Conservation (phyloP, 2,888 invertebrate species). For the Epiblema foenella region DNA sequence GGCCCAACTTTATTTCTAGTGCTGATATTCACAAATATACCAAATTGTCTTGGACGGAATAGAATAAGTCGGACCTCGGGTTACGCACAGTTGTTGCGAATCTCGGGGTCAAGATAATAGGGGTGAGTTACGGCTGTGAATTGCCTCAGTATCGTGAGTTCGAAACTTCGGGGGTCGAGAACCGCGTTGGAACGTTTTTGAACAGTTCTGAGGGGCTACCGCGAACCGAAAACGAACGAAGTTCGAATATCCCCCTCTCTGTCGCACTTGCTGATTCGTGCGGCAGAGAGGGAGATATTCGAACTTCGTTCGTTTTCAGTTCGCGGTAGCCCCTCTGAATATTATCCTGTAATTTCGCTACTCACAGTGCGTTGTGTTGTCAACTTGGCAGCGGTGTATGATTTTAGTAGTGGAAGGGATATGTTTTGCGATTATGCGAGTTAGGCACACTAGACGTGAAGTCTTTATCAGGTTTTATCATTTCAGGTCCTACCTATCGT, state of each 20-base stretch:
- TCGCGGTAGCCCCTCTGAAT: no score
- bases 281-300: no score
- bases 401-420: neutral
- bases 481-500: no score
- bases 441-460: neutral
- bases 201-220: conserved; percentile 58
- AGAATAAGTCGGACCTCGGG: neutral
- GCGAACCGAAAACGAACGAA: no score
- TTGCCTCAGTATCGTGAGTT: conserved; percentile 52
- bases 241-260: no score
- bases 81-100: neutral
- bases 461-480: neutral
- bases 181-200: conserved; percentile 64
- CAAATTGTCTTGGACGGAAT: neutral
- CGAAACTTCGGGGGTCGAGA: conserved; percentile 73
- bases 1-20: conserved; percentile 63
- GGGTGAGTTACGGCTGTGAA: neutral
- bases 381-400: conserved; percentile 8
- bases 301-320: no score
- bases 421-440: neutral
- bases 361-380: conserved; percentile 28
- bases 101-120: neutral
- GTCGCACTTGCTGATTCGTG: no score
- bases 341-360: conserved; percentile 46
- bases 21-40: conserved; percentile 45